Evolutionary conservation across 1,140 invertebrate genomes (phyloP).

Genomic region (Hirudo medicinalis): DNA sequence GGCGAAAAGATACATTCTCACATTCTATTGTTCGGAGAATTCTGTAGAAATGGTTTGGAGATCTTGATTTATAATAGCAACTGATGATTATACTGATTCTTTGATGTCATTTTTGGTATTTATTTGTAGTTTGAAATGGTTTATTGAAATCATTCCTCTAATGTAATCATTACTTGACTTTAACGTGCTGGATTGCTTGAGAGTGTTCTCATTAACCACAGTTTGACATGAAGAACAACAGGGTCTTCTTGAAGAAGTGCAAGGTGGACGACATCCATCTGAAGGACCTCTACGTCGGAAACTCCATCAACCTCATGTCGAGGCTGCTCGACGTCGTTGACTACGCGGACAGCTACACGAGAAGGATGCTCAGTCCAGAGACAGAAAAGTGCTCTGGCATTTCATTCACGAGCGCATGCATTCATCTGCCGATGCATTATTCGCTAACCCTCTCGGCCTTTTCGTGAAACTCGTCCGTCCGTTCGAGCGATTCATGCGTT

Average conservation of each 20-base stretch:
- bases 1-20: background rate
- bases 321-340: slow-evolving; percentile 61
- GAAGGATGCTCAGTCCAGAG: slow-evolving; percentile 34
- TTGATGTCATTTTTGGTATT: background rate
- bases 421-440: no score
- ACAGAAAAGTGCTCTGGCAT: slow-evolving; percentile 32
- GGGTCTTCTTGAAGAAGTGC: slow-evolving; percentile 60
- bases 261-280: slow-evolving; percentile 51
- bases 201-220: slow-evolving; percentile 39
- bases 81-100: background rate
- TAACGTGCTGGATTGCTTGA: slow-evolving; percentile 11
- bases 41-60: slow-evolving; percentile 8
- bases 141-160: background rate
- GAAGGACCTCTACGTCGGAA: slow-evolving; percentile 61
- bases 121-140: background rate
- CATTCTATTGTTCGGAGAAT: slow-evolving; percentile 11
- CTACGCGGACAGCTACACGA: slow-evolving; percentile 54
- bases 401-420: no score
- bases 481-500: no score
- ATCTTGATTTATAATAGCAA: background rate
- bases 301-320: slow-evolving; percentile 60
- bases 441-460: no score
- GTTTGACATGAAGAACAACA: slow-evolving; percentile 61
- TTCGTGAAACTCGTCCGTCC: no score
- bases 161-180: background rate